Conservation (phyloP, 2,888 invertebrate species). For the Chloroclystis v-ata region DNA sequence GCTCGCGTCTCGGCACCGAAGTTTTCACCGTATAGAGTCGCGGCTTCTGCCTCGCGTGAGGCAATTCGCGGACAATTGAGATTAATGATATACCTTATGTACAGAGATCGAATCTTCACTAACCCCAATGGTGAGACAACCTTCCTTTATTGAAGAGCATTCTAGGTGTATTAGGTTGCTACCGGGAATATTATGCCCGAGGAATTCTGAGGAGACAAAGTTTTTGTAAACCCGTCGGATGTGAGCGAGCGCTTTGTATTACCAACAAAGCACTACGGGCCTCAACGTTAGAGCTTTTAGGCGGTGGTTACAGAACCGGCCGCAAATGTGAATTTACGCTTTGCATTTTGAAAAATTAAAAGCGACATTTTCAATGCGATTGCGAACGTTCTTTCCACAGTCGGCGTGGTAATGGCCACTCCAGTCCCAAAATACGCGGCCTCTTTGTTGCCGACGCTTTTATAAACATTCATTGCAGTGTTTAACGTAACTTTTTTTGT, state of each 20-base stretch:
- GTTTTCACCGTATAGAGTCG: conserved; percentile 34
- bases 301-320: conserved; percentile 64
- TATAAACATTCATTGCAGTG: conserved; percentile 47
- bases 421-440: conserved; percentile 63
- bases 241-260: conserved; percentile 64
- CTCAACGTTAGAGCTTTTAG: conserved; percentile 67
- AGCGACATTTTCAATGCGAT: conserved; percentile 73
- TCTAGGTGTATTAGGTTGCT: conserved; percentile 15
- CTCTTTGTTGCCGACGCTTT: conserved; percentile 59
- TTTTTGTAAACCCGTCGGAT: conserved; percentile 58
- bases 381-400: conserved; percentile 65
- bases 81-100: conserved; percentile 37
- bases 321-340: conserved; percentile 71
- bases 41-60: conserved; percentile 20
- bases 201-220: conserved; percentile 48
- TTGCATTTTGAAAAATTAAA: conserved; percentile 75
- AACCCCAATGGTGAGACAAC: conserved; percentile 8
- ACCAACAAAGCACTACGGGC: conserved; percentile 62
- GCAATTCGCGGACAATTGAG: conserved; percentile 38
- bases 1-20: conserved; percentile 34
- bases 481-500: neutral
- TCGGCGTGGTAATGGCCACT: conserved; percentile 73
- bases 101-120: conserved; percentile 14
- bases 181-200: conserved; percentile 37
- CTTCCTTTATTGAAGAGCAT: conserved; percentile 16